These are phyloP conservation scores for Pseudoatta argentina DNA, from an alignment of 1,140 invertebrate genomes.

Conservation along the genomic window DNA sequence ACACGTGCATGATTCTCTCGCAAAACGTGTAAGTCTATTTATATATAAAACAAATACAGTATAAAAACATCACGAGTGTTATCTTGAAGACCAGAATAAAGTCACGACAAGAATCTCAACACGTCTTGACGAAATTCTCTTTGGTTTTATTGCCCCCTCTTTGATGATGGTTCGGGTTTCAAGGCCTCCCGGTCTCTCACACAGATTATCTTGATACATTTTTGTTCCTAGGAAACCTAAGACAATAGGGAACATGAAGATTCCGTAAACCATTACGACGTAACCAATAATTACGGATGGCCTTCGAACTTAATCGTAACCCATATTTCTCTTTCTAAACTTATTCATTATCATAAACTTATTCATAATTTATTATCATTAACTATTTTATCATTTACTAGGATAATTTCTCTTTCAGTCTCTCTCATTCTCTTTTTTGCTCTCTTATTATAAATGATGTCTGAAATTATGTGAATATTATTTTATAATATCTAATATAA, in stretches of 20 bases:
- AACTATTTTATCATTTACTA: constrained; percentile 8
- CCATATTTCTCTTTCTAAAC: neutral
- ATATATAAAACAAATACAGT: neutral
- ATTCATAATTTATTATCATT: neutral
- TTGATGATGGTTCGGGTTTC: constrained; percentile 75
- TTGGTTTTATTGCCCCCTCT: constrained; percentile 78
- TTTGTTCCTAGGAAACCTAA: constrained; percentile 62
- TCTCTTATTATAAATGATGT: neutral
- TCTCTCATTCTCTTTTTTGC: neutral
- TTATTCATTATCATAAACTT: neutral
- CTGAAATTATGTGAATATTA: neutral
- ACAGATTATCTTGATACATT: constrained; percentile 49
- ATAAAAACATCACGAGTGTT: constrained; percentile 17
- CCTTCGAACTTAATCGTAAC: neutral
- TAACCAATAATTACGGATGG: constrained; percentile 53
- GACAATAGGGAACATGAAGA: constrained; percentile 60
- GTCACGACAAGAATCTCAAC: constrained; percentile 71
- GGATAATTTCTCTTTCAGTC: neutral
- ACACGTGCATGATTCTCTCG: constrained; percentile 78
- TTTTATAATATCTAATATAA: neutral
- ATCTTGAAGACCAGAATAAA: constrained; percentile 69
- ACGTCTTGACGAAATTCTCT: constrained; percentile 77
- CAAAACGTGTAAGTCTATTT: constrained; percentile 83
- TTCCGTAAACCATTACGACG: constrained; percentile 57
- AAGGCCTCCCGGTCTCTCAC: constrained; percentile 44